Evolutionary conservation across 1,140 invertebrate species (phyloP).

Genomic region (roundworm (Caenorhabditis elegans)): DNA sequence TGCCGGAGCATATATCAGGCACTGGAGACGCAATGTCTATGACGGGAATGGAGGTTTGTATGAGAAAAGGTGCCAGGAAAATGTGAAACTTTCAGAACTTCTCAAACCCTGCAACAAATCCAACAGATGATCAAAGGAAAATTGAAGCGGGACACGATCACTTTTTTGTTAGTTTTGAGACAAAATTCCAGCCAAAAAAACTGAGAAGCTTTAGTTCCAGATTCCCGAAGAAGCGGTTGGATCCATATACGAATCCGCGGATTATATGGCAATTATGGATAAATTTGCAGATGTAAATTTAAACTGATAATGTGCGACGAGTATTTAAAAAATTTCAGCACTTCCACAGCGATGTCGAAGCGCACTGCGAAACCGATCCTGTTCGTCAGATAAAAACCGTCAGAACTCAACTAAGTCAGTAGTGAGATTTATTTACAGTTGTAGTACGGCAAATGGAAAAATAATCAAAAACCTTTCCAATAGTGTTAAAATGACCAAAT

Average conservation of each 20-base stretch:
- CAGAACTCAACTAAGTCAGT: background rate
- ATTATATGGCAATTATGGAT: background rate
- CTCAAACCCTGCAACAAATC: too few relatives aligned
- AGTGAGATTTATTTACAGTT: background rate
- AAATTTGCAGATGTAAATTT: background rate
- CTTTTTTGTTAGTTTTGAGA: background rate
- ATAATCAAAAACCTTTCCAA: too few relatives aligned
- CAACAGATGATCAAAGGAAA: background rate
- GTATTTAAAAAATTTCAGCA: background rate
- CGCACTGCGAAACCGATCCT: background rate
- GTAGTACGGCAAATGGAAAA: too few relatives aligned
- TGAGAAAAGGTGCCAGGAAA: background rate
- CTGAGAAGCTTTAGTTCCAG: background rate
- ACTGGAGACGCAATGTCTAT: background rate
- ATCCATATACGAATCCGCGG: background rate
- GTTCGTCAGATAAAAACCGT: background rate
- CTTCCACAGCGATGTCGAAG: background rate
- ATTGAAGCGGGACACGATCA: background rate
- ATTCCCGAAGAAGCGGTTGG: background rate
- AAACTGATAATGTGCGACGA: background rate
- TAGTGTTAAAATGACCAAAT: too few relatives aligned
- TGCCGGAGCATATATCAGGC: constrained; percentile 19
- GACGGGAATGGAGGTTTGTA: background rate
- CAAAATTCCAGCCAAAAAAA: background rate
- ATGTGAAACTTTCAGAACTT: background rate